Percentiles rank a stretch among this genome's conserved stretches.
These are phyloP conservation scores for Arctopsyche grandis DNA, from an alignment of 1,140 invertebrate genomes.

Conservation along the genomic window DNA sequence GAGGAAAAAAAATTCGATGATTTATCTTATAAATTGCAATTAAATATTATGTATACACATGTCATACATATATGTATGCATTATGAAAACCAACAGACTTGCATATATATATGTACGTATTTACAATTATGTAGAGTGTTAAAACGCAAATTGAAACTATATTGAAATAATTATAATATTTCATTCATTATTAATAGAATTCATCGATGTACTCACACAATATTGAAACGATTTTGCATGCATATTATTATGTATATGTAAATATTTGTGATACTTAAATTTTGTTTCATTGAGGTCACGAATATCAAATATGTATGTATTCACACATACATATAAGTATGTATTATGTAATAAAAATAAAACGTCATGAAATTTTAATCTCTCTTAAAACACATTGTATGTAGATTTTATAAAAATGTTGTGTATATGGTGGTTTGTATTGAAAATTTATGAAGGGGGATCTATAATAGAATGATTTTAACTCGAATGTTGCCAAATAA, in stretches of 20 bases:
- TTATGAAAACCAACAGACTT: too few relatives aligned
- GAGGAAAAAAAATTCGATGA: too few relatives aligned
- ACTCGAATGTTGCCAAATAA: conserved; percentile 17
- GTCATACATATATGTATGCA: too few relatives aligned
- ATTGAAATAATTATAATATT: too few relatives aligned
- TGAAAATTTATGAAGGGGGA: neutral
- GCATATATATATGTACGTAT: too few relatives aligned
- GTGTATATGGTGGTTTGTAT: conserved; percentile 19
- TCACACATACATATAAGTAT: neutral
- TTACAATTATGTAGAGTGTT: too few relatives aligned
- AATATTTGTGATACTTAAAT: conserved; percentile 20
- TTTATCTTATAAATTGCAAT: too few relatives aligned
- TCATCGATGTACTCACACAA: too few relatives aligned
- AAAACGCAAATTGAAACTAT: too few relatives aligned
- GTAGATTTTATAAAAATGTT: conserved; percentile 10
- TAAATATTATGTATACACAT: too few relatives aligned
- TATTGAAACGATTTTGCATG: neutral
- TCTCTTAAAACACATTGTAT: neutral
- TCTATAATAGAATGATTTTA: conserved; percentile 23
- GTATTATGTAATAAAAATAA: conserved; percentile 2
- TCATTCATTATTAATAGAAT: too few relatives aligned
- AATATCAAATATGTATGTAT: neutral
- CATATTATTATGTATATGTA: neutral
- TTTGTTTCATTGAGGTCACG: conserved; percentile 12
- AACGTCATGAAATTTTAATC: neutral